Evolutionary conservation across 2,113 vertebrate species (phyloP), one percentile per base, ranked within the genome.

Genomic region (Gambusia affinis): DNA sequence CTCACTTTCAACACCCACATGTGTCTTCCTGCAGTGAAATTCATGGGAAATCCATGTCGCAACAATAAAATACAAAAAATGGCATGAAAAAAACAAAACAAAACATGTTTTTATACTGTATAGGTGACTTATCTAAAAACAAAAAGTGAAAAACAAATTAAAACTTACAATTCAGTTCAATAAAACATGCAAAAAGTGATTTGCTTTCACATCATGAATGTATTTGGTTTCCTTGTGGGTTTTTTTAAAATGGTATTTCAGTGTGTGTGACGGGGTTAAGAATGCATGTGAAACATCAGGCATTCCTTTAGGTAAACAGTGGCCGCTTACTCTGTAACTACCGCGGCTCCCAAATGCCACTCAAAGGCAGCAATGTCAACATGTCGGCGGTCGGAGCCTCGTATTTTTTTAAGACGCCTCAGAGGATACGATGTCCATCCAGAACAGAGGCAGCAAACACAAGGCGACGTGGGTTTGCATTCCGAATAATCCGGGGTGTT

Each of bases 401-500:
- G 63, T 61, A 67, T 79, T 62, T 33, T 63, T 73, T 70, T 86
- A 83, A 75, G 75, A 79, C 42, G 80, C 27, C 71, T 54, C 68
- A 61, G 28, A 71, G 54, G 60, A 72, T 28, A 42, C 28, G 33
- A 7, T 70, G 61, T 66, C 71, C 47, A 51, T 67, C 27, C 80
- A 64, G 65, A 29, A 44, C 27, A 67, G 54, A 61, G 78, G 14
- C 67, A 70, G 12, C n/a, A 68, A 70, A 77, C 54, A 64, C 64
- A 70, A 63, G 33, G 11, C 29, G 29, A 72, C 39, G 62, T 67
- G 39, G 62, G 64, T 70, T 37, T 72, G 31, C 42, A 62, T 64
- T 75, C 60, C 8, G 15, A 79, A 74, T 73, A 6, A 67, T 69
- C n/a, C 61, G 27, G 1, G 27, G 27, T 27, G 27, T 64, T 39